phyloP scores from a whole-genome alignment of 2,888 invertebrate genomes.

The Troides helena region DNA sequence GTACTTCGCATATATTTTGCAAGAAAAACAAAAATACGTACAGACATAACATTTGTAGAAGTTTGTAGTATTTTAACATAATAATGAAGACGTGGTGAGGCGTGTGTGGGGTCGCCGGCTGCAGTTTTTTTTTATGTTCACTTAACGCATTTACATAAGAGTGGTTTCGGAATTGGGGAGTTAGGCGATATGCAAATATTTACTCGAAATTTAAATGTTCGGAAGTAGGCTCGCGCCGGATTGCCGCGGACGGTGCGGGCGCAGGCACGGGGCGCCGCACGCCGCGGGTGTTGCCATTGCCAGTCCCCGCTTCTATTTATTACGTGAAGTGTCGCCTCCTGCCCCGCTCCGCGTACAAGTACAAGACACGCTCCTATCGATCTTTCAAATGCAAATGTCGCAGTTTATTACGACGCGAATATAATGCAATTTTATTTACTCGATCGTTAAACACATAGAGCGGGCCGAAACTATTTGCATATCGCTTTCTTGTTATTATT shows the following conservation, averaged over 20 bases:
- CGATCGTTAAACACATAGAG: slow-evolving; percentile 35
- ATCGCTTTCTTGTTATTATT: slow-evolving; percentile 63
- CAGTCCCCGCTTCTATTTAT: slow-evolving; percentile 56
- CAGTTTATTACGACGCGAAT: slow-evolving; percentile 39
- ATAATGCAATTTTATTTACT: slow-evolving; percentile 55
- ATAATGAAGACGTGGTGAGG: slow-evolving; percentile 57
- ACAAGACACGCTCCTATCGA: slow-evolving; percentile 57
- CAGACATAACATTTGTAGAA: slow-evolving; percentile 69
- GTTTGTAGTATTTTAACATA: slow-evolving; percentile 65
- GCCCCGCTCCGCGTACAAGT: slow-evolving; percentile 45
- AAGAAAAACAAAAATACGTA: slow-evolving; percentile 71
- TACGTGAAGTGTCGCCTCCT: slow-evolving; percentile 57
- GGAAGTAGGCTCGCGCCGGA: slow-evolving; percentile 50
- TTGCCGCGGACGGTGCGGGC: slow-evolving; percentile 31
- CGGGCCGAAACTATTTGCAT: slow-evolving; percentile 64
- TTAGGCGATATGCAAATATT: slow-evolving; percentile 80
- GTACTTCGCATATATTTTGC: slow-evolving; percentile 61
- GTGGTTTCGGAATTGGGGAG: slow-evolving; percentile 66
- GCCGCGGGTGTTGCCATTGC: slow-evolving; percentile 66
- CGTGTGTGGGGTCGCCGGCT: slow-evolving; percentile 73
- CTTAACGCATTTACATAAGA: slow-evolving; percentile 70
- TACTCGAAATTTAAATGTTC: slow-evolving; percentile 67
- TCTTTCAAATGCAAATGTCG: slow-evolving; percentile 72
- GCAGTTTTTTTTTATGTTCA: slow-evolving; percentile 64
- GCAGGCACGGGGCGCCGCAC: slow-evolving; percentile 49